These are phyloP conservation scores for Sepioteuthis lessoniana DNA, from an alignment of 2,888 invertebrate genomes.

Conservation along the genomic window DNA sequence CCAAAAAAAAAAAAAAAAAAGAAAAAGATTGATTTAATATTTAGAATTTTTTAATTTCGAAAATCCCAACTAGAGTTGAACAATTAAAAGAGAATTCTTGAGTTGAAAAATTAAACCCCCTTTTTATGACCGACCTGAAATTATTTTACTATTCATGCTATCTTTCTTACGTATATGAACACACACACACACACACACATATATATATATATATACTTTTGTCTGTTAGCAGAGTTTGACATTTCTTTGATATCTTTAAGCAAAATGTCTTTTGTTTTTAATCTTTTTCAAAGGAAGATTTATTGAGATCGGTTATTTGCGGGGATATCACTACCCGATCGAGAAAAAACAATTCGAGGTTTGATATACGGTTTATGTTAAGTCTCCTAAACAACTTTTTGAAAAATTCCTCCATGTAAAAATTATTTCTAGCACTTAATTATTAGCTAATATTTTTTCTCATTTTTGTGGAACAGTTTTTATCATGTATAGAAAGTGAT, in stretches of 20 bases:
- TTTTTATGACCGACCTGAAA: slow-evolving; percentile 9
- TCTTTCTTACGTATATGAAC: not conserved
- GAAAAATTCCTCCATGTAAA: not conserved
- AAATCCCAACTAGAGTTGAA: not conserved
- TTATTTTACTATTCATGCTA: not conserved
- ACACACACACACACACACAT: not conserved
- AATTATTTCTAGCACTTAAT: not conserved
- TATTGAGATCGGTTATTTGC: not conserved
- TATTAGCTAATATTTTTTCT: not conserved
- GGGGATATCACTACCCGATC: not conserved
- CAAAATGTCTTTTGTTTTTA: not conserved
- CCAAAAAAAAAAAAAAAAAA: not conserved
- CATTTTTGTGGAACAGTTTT: not conserved
- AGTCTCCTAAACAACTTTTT: not conserved
- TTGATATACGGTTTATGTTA: not conserved
- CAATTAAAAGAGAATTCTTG: not conserved
- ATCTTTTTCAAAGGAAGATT: not conserved
- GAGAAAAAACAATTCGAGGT: not conserved
- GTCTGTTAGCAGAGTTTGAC: too few species aligned
- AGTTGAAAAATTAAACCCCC: not conserved
- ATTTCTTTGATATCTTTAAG: not conserved
- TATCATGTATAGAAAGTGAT: too few species aligned
- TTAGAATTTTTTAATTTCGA: not conserved
- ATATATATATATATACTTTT: too few species aligned
- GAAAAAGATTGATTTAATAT: too few species aligned